Base-by-base conservation (phyloP, 2,888 invertebrate species). In the Autographa gamma region DNA sequence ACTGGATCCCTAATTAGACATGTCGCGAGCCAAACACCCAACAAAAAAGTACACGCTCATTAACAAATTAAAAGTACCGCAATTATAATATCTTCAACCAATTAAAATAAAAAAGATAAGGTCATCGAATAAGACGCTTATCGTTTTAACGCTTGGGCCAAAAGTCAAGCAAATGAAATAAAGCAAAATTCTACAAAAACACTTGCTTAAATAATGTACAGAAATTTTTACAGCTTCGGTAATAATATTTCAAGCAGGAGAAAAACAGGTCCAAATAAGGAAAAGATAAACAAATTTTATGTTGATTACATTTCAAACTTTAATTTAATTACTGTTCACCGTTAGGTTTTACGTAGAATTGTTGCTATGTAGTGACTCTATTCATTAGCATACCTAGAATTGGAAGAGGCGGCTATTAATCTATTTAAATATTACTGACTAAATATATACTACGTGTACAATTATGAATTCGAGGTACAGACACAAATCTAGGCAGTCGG, bases 381-480 rank as follows among this genome's bases (percentile, higher is more conserved):
- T 38, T 38, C 8, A 4, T 11, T 13, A 13, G 11, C 11, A 11
- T 9, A 41, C 13, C 13, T 4, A 41, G 41, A 41, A 41, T 41
- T 13, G 13, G 13, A 41, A 41, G 41, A 13, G 2, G 41, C 11
- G 41, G 2, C 13, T 11, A 38, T 2, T 1, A 38, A 38, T 11
- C 1, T 13, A 41, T 41, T 41, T 3, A 41, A 41, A 41, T 13
- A 11, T 41, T 1, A 41, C 41, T 41, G 13, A 41, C 0, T 13
- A 13, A 41, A 41, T 13, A 13, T 41, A n/a, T 41, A 13, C 13
- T 2, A 60, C n/a, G 58, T 48, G 32, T 13, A 56, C 58, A 62
- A 52, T 38, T 25, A 62, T 60, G 34, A 34, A 38, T 65, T 13
- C n/a, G 59, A 79, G 65, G 63, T 14, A 64, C n/a, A 48, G 63